Evolutionary conservation across 2,113 vertebrate species (phyloP).

Genomic region (Acanthisitta chloris): DNA sequence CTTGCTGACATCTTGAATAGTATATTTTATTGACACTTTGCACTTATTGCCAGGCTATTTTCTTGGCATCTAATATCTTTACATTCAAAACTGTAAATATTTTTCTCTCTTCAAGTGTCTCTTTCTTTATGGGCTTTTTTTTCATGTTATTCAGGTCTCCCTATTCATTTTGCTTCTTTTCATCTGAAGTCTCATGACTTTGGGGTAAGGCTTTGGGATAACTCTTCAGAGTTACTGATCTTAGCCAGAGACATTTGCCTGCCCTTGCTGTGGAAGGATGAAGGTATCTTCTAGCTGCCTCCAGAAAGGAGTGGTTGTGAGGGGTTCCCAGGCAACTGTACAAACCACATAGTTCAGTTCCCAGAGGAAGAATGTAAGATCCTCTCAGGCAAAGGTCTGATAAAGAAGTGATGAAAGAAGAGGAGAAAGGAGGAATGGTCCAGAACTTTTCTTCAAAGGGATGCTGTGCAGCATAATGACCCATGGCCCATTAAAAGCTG

Average conservation of each 20-base stretch:
- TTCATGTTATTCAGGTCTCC: neutral
- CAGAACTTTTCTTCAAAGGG: neutral
- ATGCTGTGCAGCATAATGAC: neutral
- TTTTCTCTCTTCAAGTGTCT: neutral
- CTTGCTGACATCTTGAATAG: neutral
- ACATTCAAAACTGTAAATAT: neutral
- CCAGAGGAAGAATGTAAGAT: neutral
- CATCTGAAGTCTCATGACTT: neutral
- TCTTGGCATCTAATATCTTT: neutral
- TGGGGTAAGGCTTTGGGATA: neutral
- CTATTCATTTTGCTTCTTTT: neutral
- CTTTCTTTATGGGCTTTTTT: neutral
- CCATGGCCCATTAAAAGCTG: neutral
- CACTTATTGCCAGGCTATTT: neutral
- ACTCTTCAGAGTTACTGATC: neutral
- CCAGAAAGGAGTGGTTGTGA: neutral
- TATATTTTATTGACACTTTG: neutral
- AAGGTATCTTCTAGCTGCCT: neutral
- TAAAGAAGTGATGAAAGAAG: neutral
- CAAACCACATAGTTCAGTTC: neutral
- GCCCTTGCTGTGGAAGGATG: rapidly evolving
- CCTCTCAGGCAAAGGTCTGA: neutral
- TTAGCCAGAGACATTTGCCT: neutral
- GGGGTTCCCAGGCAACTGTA: neutral
- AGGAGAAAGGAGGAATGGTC: neutral